Percentiles rank a stretch among this genome's conserved stretches.
Conservation (phyloP, 2,888 invertebrate genomes). For the Homarus gammarus region DNA sequence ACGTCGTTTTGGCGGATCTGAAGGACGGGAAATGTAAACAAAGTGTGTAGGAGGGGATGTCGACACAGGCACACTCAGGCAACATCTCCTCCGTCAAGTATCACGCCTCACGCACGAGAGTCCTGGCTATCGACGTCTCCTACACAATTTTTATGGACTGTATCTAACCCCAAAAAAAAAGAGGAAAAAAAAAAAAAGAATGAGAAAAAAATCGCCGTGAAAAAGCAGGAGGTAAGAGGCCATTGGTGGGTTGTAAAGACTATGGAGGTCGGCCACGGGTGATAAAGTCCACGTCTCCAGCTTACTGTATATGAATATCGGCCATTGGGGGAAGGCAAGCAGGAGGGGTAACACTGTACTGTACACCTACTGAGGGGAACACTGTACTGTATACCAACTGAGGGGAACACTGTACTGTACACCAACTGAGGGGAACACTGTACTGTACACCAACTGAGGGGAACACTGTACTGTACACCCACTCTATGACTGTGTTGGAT, state of each 20-base stretch:
- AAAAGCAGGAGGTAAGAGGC: not conserved
- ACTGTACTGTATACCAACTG: too few species aligned
- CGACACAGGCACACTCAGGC: not conserved
- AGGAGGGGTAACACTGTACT: too few species aligned
- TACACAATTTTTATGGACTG: not conserved
- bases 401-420: too few species aligned
- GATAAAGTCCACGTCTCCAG: not conserved
- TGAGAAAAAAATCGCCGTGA: not conserved
- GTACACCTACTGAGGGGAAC: too few species aligned
- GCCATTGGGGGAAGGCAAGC: too few species aligned
- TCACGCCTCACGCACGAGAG: not conserved
- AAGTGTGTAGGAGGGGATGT: not conserved
- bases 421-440: too few species aligned
- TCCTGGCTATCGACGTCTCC: not conserved
- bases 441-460: too few species aligned
- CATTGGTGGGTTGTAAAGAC: not conserved
- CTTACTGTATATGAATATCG: too few species aligned
- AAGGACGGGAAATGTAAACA: conserved; percentile 22
- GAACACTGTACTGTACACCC: too few species aligned
- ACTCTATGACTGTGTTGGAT: too few species aligned
- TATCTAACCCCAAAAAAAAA: not conserved
- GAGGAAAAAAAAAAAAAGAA: not conserved
- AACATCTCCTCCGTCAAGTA: not conserved
- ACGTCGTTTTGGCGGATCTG: not conserved
- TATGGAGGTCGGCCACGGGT: not conserved